Conservation (phyloP, 2,113 vertebrate species). For the Setophaga kirtlandii region DNA sequence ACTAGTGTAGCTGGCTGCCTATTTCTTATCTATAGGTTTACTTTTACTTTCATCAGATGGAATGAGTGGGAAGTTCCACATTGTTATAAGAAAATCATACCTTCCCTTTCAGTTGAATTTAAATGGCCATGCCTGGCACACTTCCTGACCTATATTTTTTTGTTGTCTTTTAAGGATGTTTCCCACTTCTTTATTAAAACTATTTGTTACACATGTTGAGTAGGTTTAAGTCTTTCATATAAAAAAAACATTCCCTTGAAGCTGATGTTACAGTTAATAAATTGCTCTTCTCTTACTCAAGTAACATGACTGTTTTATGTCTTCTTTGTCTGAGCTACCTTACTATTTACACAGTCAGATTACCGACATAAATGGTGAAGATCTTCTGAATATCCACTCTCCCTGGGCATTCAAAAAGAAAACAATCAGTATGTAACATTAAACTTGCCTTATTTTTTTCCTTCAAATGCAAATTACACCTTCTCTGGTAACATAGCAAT, state of each 20-base stretch:
- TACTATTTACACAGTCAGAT: neutral
- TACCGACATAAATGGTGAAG: neutral
- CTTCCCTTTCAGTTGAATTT: neutral
- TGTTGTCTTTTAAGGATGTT: neutral
- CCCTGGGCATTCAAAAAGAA: neutral
- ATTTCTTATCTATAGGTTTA: neutral
- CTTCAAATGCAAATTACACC: slow-evolving; percentile 22
- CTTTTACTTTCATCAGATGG: neutral
- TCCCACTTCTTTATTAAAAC: neutral
- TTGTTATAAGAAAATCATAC: neutral
- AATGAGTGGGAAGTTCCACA: neutral
- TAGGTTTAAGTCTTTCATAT: neutral
- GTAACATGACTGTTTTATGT: neutral
- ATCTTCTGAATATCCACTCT: neutral
- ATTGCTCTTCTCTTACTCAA: neutral
- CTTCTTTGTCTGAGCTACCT: neutral
- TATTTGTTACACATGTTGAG: neutral
- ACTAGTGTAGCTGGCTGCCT: neutral
- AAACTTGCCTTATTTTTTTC: neutral
- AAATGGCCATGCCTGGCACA: neutral
- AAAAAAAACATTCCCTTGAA: neutral
- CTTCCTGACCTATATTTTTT: neutral
- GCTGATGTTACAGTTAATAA: neutral
- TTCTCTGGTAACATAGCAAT: neutral
- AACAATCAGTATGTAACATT: neutral